These are phyloP conservation scores for Notothenia rossii DNA, from an alignment of 2,113 vertebrate genomes.

Conservation along the genomic window DNA sequence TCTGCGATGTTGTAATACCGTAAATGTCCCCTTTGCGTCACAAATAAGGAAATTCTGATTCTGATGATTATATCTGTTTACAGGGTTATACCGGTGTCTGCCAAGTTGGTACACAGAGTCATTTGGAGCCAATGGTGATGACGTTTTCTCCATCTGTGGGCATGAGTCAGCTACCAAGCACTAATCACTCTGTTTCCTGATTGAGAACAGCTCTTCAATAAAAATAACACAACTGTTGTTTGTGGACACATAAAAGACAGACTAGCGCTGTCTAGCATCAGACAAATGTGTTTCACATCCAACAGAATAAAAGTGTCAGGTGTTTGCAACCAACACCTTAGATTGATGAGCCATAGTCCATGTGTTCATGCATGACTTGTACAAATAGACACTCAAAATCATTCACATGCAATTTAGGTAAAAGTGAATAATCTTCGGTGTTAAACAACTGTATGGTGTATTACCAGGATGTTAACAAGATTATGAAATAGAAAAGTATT, in stretches of 20 bases:
- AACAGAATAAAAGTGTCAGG: background rate
- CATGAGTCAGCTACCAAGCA: background rate
- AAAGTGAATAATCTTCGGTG: too few species aligned
- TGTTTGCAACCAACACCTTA: background rate
- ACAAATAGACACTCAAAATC: background rate
- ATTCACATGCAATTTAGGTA: background rate
- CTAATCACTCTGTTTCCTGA: background rate
- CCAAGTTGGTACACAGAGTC: background rate
- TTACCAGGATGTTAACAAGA: too few species aligned
- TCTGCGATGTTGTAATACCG: too few species aligned
- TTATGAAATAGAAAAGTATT: too few species aligned
- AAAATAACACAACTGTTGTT: constrained; percentile 10
- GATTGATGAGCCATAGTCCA: background rate
- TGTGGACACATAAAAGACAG: background rate
- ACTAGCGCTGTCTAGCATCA: background rate
- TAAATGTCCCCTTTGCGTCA: too few species aligned
- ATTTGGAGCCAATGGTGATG: background rate
- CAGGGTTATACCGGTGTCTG: background rate
- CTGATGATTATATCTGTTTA: background rate
- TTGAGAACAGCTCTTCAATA: background rate
- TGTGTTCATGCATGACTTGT: background rate
- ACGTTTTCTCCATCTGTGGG: background rate
- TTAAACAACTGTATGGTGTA: too few species aligned
- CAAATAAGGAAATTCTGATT: too few species aligned
- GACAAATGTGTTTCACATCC: background rate